Conservation (phyloP, 2,797 vertebrate species). For the Acanthurus leucopareius region DNA sequence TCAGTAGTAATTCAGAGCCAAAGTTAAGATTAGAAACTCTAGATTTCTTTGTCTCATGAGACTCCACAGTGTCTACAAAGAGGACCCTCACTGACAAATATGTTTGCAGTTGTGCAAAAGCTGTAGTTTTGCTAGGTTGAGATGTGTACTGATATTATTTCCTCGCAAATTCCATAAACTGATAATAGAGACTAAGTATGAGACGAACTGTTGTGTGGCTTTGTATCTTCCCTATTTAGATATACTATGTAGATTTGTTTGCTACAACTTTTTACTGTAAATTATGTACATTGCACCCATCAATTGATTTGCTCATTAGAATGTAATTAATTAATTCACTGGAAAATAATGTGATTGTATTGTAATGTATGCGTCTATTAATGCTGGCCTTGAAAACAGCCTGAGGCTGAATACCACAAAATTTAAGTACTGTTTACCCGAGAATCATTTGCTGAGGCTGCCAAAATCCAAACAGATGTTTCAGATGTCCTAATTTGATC, state of each 20-base stretch:
- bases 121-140: background rate
- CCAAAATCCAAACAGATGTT: constrained; percentile 56
- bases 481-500: constrained; percentile 69
- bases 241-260: background rate
- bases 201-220: background rate
- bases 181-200: background rate
- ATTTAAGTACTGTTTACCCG: constrained; percentile 25
- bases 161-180: background rate
- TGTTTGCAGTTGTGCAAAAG: background rate
- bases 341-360: constrained; percentile 4
- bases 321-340: background rate
- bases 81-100: background rate
- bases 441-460: constrained; percentile 37
- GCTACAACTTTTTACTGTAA: background rate
- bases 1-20: background rate
- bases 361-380: constrained; percentile 4
- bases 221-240: constrained; percentile 14
- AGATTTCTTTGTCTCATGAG: background rate
- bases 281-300: constrained; percentile 8
- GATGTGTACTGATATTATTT: constrained; percentile 1
- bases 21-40: background rate
- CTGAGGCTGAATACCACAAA: constrained; percentile 18
- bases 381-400: constrained; percentile 14
- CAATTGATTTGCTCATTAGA: background rate
- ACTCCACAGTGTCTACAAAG: background rate